Evolutionary conservation across 37 sponge, comb jelly and placozoan species (phyloP).

Genomic region (Hormiphora californensis): DNA sequence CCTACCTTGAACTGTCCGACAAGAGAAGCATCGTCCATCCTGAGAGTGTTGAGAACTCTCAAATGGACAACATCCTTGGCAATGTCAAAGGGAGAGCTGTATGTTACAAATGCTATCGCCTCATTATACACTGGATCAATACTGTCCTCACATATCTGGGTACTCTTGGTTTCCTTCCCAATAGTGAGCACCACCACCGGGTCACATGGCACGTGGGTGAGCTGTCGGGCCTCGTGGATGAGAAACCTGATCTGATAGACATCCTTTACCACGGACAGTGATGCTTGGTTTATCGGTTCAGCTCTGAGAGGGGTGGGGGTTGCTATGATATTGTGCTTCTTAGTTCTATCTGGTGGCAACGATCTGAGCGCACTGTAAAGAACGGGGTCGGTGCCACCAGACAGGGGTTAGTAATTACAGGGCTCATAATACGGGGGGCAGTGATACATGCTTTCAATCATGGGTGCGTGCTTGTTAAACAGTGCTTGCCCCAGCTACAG

Average conservation of each 20-base stretch:
- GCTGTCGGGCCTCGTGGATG: conserved; percentile 24
- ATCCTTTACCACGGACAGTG: neutral
- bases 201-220: conserved; percentile 5
- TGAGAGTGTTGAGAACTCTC: neutral
- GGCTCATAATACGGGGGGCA: too few relatives aligned
- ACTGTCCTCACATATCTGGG: conserved; percentile 13
- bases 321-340: too few relatives aligned
- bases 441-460: too few relatives aligned
- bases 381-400: too few relatives aligned
- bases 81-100: conserved; percentile 12
- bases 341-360: too few relatives aligned
- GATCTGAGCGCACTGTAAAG: too few relatives aligned
- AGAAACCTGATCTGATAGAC: conserved; percentile 11
- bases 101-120: conserved; percentile 25
- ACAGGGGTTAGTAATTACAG: too few relatives aligned
- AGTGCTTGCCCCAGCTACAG: too few relatives aligned
- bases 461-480: too few relatives aligned
- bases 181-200: conserved; percentile 6
- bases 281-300: neutral
- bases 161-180: neutral
- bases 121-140: neutral
- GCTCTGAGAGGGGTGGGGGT: too few relatives aligned
- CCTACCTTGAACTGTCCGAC: neutral
- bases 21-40: neutral
- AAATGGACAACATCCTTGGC: conserved; percentile 17